Evolutionary conservation across 2,113 vertebrate genomes (phyloP), one percentile per base, ranked within the genome.

Genomic region (Pollachius pollachius): DNA sequence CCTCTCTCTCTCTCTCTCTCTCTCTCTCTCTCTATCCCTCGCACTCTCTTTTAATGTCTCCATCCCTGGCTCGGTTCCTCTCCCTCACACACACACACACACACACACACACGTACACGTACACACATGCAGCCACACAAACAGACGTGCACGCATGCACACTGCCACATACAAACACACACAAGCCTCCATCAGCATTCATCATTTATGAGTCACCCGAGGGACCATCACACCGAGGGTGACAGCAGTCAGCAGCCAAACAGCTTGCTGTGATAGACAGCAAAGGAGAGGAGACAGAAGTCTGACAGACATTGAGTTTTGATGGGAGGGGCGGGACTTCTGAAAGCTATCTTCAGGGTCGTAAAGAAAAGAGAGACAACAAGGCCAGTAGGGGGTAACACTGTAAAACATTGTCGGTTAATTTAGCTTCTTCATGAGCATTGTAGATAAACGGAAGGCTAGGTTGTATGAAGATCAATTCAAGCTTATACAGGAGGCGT

Each of bases 131-230:
- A 48, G 1, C 2, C 41, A 48, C 41, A 48, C n/a, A n/a, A 5
- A 57, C 54, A 17, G 5, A 57, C 54, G n/a, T 16, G 2, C 54
- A 57, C 54, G n/a, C 15, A 57, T 16, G n/a, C 54, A 57, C 15
- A 56, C 54, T 15, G 11, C 11, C 54, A 57, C 54, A 57, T 16
- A n/a, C 54, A 57, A 9, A 57, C 54, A 57, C 54, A 57, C 54
- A 57, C 54, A 57, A 16, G n/a, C 13, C 25, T 68, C 19, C 25
- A 16, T 69, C 61, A 30, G 64, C 72, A 82, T 84, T 61, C 12
- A 75, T 80, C 81, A 78, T 80, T 84, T 79, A 83, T 81, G 70
- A 68, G 78, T 18, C 54, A 19, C 30, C 54, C 15, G 54, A 17
- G 15, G 15, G 13, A 57, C 41, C 15, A 17, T 5, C 15, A 57